These are phyloP conservation scores for Sebastes hopkinsi DNA, from an alignment of 2,797 vertebrate species.

Conservation along the genomic window DNA sequence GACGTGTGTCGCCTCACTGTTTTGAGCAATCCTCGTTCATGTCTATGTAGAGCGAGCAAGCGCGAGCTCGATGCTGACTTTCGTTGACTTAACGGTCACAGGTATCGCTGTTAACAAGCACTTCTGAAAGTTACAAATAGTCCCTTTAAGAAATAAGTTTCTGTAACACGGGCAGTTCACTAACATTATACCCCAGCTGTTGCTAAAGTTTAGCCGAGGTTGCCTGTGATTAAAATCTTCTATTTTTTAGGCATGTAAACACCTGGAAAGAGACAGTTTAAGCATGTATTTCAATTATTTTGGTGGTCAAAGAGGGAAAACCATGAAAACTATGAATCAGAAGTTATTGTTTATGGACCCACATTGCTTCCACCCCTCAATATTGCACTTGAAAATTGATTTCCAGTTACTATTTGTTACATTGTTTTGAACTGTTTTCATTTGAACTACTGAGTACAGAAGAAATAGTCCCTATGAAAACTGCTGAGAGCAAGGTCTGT, in stretches of 20 bases:
- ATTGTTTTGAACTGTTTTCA: not conserved
- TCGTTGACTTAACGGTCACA: too few species aligned
- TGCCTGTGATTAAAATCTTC: not conserved
- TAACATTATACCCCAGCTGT: not conserved
- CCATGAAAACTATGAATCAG: not conserved
- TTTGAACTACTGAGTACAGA: not conserved
- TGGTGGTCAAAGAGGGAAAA: not conserved
- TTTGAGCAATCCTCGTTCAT: too few species aligned
- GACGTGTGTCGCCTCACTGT: too few species aligned
- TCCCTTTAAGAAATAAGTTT: too few species aligned
- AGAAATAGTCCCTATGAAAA: not conserved
- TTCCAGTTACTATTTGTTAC: not conserved
- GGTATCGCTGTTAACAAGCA: too few species aligned
- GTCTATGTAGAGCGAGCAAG: too few species aligned
- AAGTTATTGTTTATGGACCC: not conserved
- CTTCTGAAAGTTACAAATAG: too few species aligned
- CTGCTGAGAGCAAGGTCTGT: not conserved
- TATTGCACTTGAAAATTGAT: not conserved
- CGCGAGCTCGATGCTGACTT: too few species aligned
- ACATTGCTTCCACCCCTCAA: not conserved
- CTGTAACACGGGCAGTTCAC: not conserved
- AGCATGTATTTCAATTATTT: not conserved
- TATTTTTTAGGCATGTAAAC: not conserved
- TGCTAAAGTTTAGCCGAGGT: not conserved
- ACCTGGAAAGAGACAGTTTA: not conserved